Evolutionary conservation across 2,888 invertebrate species (phyloP).

Genomic region (Linnaemya vulpina): DNA sequence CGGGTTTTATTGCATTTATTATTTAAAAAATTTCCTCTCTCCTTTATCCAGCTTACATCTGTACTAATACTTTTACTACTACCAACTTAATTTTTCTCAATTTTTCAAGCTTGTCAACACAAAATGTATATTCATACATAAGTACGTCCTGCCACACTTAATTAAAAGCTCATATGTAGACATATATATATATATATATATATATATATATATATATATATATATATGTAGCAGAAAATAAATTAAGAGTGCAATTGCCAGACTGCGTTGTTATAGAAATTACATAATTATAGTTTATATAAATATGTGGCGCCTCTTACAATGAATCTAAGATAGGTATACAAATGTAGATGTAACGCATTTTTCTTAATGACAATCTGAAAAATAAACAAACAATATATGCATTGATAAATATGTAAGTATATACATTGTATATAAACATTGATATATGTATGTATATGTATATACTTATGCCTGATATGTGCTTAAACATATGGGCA

Average conservation of each 20-base stretch:
- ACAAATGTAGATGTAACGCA: no score
- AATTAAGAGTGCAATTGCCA: conserved; percentile 44
- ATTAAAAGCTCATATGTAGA: conserved; percentile 61
- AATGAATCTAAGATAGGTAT: conserved; percentile 11
- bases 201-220: neutral
- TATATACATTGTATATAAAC: neutral
- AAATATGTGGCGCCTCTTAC: conserved; percentile 42
- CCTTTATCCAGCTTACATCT: conserved; percentile 45
- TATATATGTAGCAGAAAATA: neutral
- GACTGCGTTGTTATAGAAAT: conserved; percentile 42
- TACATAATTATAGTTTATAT: conserved; percentile 58
- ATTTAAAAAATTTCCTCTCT: conserved; percentile 14
- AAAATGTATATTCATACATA: conserved; percentile 54
- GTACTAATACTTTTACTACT: conserved; percentile 36
- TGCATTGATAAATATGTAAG: conserved; percentile 32
- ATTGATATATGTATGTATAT: neutral
- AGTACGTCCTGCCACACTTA: conserved; percentile 62
- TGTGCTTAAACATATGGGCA: conserved; percentile 11
- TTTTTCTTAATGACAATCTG: neutral
- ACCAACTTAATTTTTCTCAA: conserved; percentile 40
- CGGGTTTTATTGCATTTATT: conserved; percentile 23
- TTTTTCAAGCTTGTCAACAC: conserved; percentile 48
- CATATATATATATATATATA: neutral
- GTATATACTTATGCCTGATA: neutral
- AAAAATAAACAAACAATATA: conserved; percentile 2